Evolutionary conservation across 2,888 invertebrate species (phyloP).

Genomic region (Drosophila pseudotalamancana): DNA sequence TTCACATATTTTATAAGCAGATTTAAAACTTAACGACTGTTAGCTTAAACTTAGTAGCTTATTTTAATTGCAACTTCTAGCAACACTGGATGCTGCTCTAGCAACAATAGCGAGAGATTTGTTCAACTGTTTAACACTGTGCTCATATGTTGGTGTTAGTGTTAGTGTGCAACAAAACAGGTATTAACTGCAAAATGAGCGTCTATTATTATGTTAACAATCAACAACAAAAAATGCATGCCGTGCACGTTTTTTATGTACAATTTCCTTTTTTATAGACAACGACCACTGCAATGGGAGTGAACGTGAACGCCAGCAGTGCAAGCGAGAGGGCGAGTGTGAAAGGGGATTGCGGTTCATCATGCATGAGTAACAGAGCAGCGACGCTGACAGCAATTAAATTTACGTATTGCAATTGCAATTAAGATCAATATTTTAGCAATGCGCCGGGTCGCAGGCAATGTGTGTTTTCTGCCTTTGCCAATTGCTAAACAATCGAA

Average conservation of each 20-base stretch:
- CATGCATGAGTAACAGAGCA: constrained; percentile 62
- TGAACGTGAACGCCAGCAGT: constrained; percentile 10
- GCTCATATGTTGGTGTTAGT: no score
- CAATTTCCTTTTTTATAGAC: constrained; percentile 38
- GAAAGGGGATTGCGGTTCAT: neutral
- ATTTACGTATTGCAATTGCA: constrained; percentile 41
- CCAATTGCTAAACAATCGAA: constrained; percentile 64
- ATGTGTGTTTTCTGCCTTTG: constrained; percentile 7
- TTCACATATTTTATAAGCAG: no score
- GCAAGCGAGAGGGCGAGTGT: neutral
- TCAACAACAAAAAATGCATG: constrained; percentile 41
- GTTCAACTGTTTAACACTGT: constrained; percentile 20
- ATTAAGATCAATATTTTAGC: constrained; percentile 70
- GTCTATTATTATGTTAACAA: constrained; percentile 31
- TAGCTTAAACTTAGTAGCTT: neutral
- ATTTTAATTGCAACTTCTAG: neutral
- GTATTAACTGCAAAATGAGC: constrained; percentile 26
- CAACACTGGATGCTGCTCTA: neutral
- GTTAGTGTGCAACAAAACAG: constrained; percentile 19
- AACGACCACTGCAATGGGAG: constrained; percentile 15
- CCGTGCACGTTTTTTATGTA: constrained; percentile 35
- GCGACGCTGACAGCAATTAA: constrained; percentile 26
- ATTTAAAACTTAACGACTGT: no score
- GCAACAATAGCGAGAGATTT: constrained; percentile 7
- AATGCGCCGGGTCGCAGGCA: constrained; percentile 49